Conservation (phyloP, 2,888 invertebrate species). For the Drosophila neotestacea region DNA sequence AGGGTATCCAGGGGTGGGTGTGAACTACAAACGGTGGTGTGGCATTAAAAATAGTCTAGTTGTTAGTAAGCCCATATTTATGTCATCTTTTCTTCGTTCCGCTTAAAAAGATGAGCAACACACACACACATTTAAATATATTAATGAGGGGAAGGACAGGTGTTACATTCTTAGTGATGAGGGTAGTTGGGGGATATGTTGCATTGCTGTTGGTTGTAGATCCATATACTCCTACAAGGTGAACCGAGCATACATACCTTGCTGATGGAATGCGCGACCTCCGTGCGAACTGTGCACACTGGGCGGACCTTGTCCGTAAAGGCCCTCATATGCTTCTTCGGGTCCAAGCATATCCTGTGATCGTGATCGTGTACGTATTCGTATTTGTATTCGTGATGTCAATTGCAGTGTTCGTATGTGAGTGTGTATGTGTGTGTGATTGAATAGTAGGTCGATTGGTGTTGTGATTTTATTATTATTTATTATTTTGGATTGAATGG, state of each 20-base stretch:
- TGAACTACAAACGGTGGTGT: constrained; percentile 5
- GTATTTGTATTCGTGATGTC: constrained; percentile 25
- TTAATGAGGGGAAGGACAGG: background rate
- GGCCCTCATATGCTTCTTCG: constrained; percentile 96
- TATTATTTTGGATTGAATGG: constrained; percentile 47
- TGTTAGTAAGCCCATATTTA: constrained; percentile 5
- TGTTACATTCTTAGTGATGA: background rate
- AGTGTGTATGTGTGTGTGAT: constrained; percentile 39
- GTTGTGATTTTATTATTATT: constrained; percentile 37
- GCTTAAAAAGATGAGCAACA: constrained; percentile 21
- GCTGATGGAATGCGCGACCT: constrained; percentile 90
- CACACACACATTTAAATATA: constrained; percentile 23
- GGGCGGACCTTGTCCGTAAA: constrained; percentile 96
- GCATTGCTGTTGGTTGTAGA: constrained; percentile 39
- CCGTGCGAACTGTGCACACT: constrained; percentile 93
- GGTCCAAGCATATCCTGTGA: constrained; percentile 89
- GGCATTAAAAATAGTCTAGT: background rate
- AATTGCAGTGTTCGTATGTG: constrained; percentile 29
- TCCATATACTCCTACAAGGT: constrained; percentile 43
- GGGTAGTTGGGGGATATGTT: constrained; percentile 5
- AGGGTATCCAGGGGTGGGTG: constrained; percentile 1
- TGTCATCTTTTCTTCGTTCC: background rate
- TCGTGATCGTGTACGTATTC: constrained; percentile 43
- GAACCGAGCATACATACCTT: constrained; percentile 89
- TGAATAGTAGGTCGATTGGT: constrained; percentile 40